A percentile compares a stretch with the other conserved stretches of the same genome.
Evolutionary conservation across 1,140 invertebrate genomes (phyloP).

Genomic region (Orchestia grillus): DNA sequence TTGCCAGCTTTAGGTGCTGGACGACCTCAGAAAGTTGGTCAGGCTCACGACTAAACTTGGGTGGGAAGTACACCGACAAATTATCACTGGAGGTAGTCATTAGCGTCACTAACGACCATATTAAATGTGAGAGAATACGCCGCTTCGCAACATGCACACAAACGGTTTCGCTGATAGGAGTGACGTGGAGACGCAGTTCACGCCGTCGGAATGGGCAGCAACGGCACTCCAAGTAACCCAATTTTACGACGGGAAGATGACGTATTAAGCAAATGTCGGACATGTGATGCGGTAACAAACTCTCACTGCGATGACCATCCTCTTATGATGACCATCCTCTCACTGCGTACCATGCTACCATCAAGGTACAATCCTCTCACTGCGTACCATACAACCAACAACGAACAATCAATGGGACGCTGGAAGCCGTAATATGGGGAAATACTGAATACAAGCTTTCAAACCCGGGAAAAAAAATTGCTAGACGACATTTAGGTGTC

Average conservation of each 20-base stretch:
- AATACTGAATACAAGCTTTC: not conserved
- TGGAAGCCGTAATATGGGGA: not conserved
- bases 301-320: too few relatives aligned
- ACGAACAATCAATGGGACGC: not conserved
- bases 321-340: not conserved
- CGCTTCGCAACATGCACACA: not conserved
- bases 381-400: not conserved
- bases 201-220: not conserved
- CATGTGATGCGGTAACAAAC: too few relatives aligned
- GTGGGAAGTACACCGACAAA: not conserved
- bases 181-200: not conserved
- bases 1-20: not conserved
- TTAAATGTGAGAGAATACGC: not conserved
- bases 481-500: not conserved
- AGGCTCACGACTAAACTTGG: not conserved
- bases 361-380: too few relatives aligned
- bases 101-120: not conserved
- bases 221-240: not conserved
- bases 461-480: not conserved
- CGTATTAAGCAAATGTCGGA: not conserved
- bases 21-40: not conserved
- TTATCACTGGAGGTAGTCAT: not conserved
- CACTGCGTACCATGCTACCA: not conserved
- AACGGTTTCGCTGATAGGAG: not conserved
- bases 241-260: not conserved